Percentiles rank a stretch among this genome's conserved stretches.
Evolutionary conservation across 2,888 invertebrate genomes (phyloP).

Genomic region (Ferdinandea cuprea): DNA sequence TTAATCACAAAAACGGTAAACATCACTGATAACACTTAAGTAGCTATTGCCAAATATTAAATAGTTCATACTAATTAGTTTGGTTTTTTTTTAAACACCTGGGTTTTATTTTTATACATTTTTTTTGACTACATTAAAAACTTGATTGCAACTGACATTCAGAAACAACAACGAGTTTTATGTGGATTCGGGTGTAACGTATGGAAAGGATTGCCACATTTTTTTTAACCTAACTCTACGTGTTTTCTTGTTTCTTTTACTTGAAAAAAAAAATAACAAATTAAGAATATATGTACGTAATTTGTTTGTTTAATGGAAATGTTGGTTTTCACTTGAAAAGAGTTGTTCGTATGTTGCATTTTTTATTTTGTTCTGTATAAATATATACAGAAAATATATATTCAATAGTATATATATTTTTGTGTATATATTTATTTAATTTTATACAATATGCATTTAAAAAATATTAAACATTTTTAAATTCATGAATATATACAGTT

Average conservation of each 20-base stretch:
- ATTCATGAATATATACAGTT: constrained; percentile 67
- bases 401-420: constrained; percentile 51
- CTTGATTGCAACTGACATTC: constrained; percentile 23
- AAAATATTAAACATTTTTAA: constrained; percentile 62
- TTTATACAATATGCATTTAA: constrained; percentile 72
- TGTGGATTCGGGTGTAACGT: constrained; percentile 6
- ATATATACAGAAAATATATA: constrained; percentile 65
- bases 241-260: not conserved
- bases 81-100: constrained; percentile 46
- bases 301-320: constrained; percentile 28
- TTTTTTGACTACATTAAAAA: constrained; percentile 44
- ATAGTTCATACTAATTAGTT: constrained; percentile 58
- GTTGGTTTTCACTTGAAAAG: constrained; percentile 15
- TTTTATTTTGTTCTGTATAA: constrained; percentile 27
- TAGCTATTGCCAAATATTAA: constrained; percentile 74
- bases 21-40: constrained; percentile 74
- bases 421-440: constrained; percentile 60
- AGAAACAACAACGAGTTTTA: constrained; percentile 24
- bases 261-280: not conserved
- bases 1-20: constrained; percentile 74
- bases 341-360: constrained; percentile 19
- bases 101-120: constrained; percentile 29
- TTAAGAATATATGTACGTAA: not conserved
- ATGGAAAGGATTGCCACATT: constrained; percentile 15
- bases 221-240: not conserved